Percentiles rank a stretch among this genome's conserved stretches.
Evolutionary conservation across 2,113 vertebrate genomes (phyloP).

Genomic region (Sinocyclocheilus anophthalmus): DNA sequence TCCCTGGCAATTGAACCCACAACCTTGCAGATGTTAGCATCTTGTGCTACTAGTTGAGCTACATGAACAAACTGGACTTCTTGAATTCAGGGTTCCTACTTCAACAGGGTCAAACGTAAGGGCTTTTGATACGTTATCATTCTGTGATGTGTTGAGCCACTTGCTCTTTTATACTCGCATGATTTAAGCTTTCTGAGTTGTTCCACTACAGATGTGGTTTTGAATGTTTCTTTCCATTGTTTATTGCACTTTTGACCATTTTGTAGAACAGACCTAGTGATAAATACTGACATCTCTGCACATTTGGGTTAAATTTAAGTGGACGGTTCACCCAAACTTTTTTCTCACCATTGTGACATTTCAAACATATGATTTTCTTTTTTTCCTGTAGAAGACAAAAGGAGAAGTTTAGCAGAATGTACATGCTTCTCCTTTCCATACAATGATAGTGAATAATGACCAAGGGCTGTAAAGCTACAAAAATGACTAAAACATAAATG

Average conservation of each 20-base stretch:
- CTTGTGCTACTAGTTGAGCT: background rate
- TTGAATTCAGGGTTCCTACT: conserved; percentile 7
- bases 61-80: background rate
- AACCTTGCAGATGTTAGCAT: too few relatives aligned
- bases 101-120: conserved; percentile 46
- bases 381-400: background rate
- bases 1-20: background rate
- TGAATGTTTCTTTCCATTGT: conserved; percentile 13
- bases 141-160: conserved; percentile 22
- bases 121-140: conserved; percentile 21
- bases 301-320: background rate
- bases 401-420: background rate
- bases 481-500: background rate
- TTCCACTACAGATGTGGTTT: background rate
- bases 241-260: conserved; percentile 33
- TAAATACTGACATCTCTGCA: background rate
- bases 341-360: background rate
- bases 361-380: background rate
- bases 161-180: conserved; percentile 21
- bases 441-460: background rate
- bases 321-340: background rate
- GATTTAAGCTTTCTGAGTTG: background rate
- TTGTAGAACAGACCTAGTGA: conserved; percentile 2
- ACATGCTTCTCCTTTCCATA: background rate
- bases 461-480: background rate